These are phyloP conservation scores for Ptychodera flava DNA, from an alignment of 35 echinoderm and acorn worm genomes.

Conservation along the genomic window DNA sequence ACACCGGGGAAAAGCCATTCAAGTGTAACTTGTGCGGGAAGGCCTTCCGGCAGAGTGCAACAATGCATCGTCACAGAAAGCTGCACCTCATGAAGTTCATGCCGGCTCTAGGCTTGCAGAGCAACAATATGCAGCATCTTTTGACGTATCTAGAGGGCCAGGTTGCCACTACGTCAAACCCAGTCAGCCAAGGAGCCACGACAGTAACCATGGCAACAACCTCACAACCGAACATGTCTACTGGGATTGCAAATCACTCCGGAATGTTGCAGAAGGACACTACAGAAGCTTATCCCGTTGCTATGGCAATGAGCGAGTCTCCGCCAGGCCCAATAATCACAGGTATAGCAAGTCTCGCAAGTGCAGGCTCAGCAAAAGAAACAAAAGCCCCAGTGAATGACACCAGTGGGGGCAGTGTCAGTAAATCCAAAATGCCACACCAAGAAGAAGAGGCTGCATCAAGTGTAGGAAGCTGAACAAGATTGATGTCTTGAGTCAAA, in stretches of 20 bases:
- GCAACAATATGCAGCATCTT: neutral
- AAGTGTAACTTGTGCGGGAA: slow-evolving; percentile 22
- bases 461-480: neutral
- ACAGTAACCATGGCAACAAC: neutral
- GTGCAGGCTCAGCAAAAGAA: neutral
- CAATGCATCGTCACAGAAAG: neutral
- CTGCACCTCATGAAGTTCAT: neutral
- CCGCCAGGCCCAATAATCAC: neutral
- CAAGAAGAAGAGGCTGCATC: neutral
- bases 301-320: neutral
- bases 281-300: neutral
- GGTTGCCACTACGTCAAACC: neutral
- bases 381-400: neutral
- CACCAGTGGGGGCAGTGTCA: neutral
- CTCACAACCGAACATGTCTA: neutral
- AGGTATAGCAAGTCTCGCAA: neutral
- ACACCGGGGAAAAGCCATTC: neutral
- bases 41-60: neutral
- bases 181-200: neutral
- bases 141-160: neutral
- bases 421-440: neutral
- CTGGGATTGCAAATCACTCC: neutral
- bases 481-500: too few relatives aligned
- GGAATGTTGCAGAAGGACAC: neutral
- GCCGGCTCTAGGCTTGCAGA: neutral